Conservation (phyloP, 2,113 vertebrate species). For the Crotalus helleri region DNA sequence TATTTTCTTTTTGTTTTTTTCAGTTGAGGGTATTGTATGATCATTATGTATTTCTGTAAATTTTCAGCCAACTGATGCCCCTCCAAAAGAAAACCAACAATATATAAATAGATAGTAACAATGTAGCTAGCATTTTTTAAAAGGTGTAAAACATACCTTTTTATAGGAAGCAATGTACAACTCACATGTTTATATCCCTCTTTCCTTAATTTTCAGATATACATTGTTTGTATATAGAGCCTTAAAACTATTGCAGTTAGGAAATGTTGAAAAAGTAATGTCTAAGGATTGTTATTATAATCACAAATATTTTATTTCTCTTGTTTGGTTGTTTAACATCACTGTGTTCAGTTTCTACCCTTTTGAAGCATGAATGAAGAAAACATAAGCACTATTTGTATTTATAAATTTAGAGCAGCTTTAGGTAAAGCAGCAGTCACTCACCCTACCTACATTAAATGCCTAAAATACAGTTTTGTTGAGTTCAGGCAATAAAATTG, state of each 20-base stretch:
- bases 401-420: slow-evolving; percentile 73
- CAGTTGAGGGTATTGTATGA: slow-evolving; percentile 65
- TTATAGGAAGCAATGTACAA: slow-evolving; percentile 68
- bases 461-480: slow-evolving; percentile 70
- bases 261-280: slow-evolving; percentile 67
- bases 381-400: slow-evolving; percentile 73
- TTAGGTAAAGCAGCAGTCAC: slow-evolving; percentile 65
- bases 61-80: slow-evolving; percentile 67
- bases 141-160: slow-evolving; percentile 71
- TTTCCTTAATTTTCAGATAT: slow-evolving; percentile 73
- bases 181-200: slow-evolving; percentile 69
- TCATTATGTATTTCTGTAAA: slow-evolving; percentile 63
- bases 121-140: slow-evolving; percentile 34
- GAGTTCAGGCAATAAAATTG: slow-evolving; percentile 67
- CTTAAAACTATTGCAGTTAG: slow-evolving; percentile 75
- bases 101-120: slow-evolving; percentile 68
- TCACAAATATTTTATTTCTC: slow-evolving; percentile 72
- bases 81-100: slow-evolving; percentile 69
- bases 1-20: slow-evolving; percentile 64
- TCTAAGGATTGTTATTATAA: slow-evolving; percentile 65
- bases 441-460: slow-evolving; percentile 70
- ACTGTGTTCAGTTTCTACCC: slow-evolving; percentile 76
- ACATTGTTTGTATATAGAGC: slow-evolving; percentile 78
- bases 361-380: slow-evolving; percentile 74
- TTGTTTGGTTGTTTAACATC: slow-evolving; percentile 70